Percentiles rank a stretch among this genome's conserved stretches.
Conservation (phyloP, 2,113 vertebrate species). For the Camelus dromedarius region DNA sequence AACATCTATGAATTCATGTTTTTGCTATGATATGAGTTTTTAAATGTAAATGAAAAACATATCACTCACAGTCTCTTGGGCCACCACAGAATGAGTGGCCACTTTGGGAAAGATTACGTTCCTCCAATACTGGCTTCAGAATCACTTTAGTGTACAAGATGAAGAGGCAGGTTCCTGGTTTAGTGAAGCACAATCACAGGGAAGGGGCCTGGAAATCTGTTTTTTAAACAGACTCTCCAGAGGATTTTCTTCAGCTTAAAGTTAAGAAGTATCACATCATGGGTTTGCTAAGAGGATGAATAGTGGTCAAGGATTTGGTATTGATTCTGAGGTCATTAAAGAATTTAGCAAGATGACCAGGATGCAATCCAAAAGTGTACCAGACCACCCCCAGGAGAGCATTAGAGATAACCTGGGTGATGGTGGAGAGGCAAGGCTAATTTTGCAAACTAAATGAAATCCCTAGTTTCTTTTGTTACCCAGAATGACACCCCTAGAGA, state of each 20-base stretch:
- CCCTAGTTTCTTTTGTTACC: not conserved
- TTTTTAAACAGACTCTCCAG: not conserved
- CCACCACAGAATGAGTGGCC: not conserved
- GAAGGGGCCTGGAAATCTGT: not conserved
- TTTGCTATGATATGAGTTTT: not conserved
- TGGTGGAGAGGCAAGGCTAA: not conserved
- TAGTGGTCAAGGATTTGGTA: not conserved
- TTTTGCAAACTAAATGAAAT: not conserved
- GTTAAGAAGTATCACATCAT: slow-evolving; percentile 1
- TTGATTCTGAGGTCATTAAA: slow-evolving; percentile 24
- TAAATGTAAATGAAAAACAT: not conserved
- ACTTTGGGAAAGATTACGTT: not conserved
- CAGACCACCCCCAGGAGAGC: not conserved
- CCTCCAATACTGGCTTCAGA: not conserved
- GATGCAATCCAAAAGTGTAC: not conserved
- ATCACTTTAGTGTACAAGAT: not conserved
- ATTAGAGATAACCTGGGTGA: not conserved
- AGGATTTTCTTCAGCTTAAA: not conserved
- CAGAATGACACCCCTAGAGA: not conserved
- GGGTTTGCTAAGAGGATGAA: not conserved
- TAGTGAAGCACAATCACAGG: not conserved
- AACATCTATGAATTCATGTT: not conserved
- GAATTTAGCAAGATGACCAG: not conserved
- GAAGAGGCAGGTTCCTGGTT: not conserved
- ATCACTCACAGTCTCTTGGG: not conserved